A percentile compares a stretch with the other conserved stretches of the same genome.
Conservation (phyloP, 2,888 invertebrate species). For the Noctua janthe region DNA sequence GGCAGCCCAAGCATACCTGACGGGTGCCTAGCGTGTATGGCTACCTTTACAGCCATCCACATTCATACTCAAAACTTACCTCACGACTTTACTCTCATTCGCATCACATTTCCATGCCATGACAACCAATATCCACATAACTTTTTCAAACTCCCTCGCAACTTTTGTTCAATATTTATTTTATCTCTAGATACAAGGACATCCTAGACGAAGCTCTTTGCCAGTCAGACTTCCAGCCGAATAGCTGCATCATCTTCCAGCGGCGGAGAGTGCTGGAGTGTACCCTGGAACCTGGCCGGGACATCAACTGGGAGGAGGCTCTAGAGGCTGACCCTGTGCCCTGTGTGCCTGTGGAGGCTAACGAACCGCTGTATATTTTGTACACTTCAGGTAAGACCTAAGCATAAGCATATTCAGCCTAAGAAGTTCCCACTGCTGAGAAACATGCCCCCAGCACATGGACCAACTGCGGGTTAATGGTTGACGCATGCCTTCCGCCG, state of each 20-base stretch:
- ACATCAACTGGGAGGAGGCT: conserved; percentile 95
- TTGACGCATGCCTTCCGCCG: not conserved
- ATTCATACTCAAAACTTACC: too few species aligned
- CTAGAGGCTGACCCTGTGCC: conserved; percentile 92
- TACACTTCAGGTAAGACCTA: conserved; percentile 95
- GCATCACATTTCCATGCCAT: too few species aligned
- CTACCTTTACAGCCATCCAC: too few species aligned
- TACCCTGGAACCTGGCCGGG: conserved; percentile 91
- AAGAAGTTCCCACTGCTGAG: not conserved
- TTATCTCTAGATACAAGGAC: conserved; percentile 92
- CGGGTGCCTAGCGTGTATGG: too few species aligned
- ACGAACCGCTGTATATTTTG: conserved; percentile 97
- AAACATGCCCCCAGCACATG: not conserved
- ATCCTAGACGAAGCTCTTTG: conserved; percentile 95
- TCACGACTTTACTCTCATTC: too few species aligned
- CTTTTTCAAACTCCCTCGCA: too few species aligned
- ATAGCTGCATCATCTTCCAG: conserved; percentile 96
- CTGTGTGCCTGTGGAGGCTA: conserved; percentile 96
- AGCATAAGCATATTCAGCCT: not conserved
- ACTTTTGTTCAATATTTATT: too few species aligned
- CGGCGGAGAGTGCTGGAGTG: conserved; percentile 92
- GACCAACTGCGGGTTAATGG: not conserved
- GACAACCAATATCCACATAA: too few species aligned
- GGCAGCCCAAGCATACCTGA: too few species aligned
- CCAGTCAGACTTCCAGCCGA: conserved; percentile 93